Conservation (phyloP, 2,797 vertebrate genomes). For the Tragelaphus oryx region DNA sequence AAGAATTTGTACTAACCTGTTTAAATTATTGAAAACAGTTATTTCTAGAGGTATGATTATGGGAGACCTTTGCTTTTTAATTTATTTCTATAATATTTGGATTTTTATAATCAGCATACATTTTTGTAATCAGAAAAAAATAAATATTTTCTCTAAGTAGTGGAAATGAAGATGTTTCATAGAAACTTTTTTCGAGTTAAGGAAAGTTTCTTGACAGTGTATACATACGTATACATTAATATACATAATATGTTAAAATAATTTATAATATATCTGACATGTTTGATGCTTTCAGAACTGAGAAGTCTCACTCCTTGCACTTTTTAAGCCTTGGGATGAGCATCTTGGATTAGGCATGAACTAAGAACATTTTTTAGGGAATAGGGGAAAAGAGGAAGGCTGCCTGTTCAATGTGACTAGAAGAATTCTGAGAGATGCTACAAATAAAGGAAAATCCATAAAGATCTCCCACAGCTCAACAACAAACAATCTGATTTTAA, state of each 20-base stretch:
- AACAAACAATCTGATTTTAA: background rate
- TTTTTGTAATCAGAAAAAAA: background rate
- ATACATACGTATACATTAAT: fast-evolving
- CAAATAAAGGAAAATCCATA: background rate
- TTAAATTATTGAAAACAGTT: background rate
- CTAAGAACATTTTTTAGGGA: background rate
- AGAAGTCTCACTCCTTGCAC: background rate
- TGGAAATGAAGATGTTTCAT: background rate
- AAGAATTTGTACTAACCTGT: background rate
- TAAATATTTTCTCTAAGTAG: background rate
- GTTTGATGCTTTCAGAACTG: background rate
- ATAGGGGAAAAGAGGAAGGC: background rate
- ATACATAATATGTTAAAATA: background rate
- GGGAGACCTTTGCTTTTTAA: background rate
- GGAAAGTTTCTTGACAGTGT: background rate
- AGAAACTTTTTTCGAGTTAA: background rate
- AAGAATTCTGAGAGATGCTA: background rate
- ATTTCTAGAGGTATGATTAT: background rate
- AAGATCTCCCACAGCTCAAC: background rate
- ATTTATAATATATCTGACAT: background rate
- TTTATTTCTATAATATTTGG: background rate
- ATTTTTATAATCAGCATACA: background rate
- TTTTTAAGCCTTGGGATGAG: background rate
- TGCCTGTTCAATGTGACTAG: background rate
- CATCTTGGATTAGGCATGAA: background rate